These are phyloP conservation scores for Leptopilina syphax DNA, from an alignment of 2,888 invertebrate genomes.

Conservation along the genomic window DNA sequence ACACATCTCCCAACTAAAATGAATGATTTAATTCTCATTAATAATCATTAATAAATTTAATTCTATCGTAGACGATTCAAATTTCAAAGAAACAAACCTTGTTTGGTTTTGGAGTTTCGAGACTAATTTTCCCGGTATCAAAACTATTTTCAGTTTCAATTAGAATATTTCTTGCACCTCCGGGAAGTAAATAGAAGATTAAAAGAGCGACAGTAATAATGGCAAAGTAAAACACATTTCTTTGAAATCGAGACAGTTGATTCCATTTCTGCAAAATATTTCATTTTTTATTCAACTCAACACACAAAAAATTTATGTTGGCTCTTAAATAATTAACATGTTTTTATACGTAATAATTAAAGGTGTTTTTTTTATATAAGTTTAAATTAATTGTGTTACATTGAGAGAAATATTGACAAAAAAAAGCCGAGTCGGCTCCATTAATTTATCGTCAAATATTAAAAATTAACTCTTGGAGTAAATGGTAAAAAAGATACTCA, in stretches of 20 bases:
- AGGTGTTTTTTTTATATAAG: not conserved
- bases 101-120: conserved; percentile 63
- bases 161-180: conserved; percentile 71
- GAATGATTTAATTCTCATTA: conserved; percentile 18
- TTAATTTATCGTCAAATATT: not conserved
- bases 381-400: not conserved
- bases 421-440: not conserved
- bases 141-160: conserved; percentile 71
- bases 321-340: too few relatives aligned
- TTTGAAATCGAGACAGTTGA: conserved; percentile 89
- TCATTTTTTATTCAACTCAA: too few relatives aligned
- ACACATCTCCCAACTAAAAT: conserved; percentile 66
- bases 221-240: conserved; percentile 85
- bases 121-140: conserved; percentile 61
- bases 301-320: too few relatives aligned
- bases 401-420: too few relatives aligned
- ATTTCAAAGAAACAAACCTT: conserved; percentile 57
- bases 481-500: conserved; percentile 58
- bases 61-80: not conserved
- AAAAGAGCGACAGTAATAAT: conserved; percentile 80
- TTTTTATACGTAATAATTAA: too few relatives aligned
- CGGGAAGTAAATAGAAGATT: conserved; percentile 81
- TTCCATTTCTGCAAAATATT: conserved; percentile 82
- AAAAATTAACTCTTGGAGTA: not conserved
- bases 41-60: not conserved